phyloP scores from a whole-genome alignment of 2,888 invertebrate genomes.

The Morpho achilles region DNA sequence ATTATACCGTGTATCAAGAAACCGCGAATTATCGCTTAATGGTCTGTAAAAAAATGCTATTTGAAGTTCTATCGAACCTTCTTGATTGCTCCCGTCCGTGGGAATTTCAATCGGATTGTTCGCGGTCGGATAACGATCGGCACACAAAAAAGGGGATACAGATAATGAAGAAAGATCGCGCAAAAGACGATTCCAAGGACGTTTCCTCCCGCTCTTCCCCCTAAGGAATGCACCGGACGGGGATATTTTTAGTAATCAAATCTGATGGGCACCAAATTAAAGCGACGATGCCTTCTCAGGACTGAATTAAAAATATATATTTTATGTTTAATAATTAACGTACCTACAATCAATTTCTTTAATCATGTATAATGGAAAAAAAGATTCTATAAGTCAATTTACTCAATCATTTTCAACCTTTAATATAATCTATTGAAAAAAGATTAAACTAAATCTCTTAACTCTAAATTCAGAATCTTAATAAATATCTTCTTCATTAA shows the following conservation, averaged over 20 bases:
- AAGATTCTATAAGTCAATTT: no score
- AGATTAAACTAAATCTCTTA: no score
- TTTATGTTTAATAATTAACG: no score
- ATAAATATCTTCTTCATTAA: no score
- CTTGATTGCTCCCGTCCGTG: slow-evolving; percentile 62
- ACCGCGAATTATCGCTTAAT: slow-evolving; percentile 18
- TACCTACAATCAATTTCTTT: no score
- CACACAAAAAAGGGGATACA: slow-evolving; percentile 73
- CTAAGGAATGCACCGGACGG: slow-evolving; percentile 54
- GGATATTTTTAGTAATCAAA: slow-evolving; percentile 73
- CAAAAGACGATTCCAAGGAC: slow-evolving; percentile 60
- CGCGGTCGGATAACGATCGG: slow-evolving; percentile 72
- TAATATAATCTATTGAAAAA: no score
- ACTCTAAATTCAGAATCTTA: no score
- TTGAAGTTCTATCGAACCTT: slow-evolving; percentile 56
- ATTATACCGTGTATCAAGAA: slow-evolving; percentile 10
- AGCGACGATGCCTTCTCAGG: slow-evolving; percentile 31
- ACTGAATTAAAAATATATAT: slow-evolving; percentile 15
- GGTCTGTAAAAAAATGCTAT: slow-evolving; percentile 53
- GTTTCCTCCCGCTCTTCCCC: slow-evolving; percentile 32
- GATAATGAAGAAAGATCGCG: slow-evolving; percentile 60
- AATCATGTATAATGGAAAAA: no score
- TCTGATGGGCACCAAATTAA: slow-evolving; percentile 48
- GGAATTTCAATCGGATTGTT: slow-evolving; percentile 65
- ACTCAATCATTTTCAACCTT: no score